Evolutionary conservation across 2,888 invertebrate species (phyloP), one percentile per base, ranked within the genome.

Genomic region (Hirtodrosophila cameraria): DNA sequence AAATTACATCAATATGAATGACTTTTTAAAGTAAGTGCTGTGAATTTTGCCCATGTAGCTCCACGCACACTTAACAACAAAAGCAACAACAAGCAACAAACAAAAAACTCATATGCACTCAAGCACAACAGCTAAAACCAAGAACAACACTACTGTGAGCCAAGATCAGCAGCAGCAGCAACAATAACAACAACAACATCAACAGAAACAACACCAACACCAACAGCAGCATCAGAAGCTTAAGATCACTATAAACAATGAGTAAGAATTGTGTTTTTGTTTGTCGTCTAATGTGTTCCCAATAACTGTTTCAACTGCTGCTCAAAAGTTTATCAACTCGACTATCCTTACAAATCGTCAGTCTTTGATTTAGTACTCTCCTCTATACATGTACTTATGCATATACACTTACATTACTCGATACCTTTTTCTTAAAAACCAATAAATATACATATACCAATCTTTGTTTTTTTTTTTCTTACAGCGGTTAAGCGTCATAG

Each of bases 1-100:
- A 86, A 88, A 88, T 81, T 88, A 86, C 88, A 88, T 88, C 88
- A 88, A 88, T 88, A 88, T 88, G 88, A 88, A 88, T 87, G 88
- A 88, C 86, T 88, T 88, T 86, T 86, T 88, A 79, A 88, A 88
- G 86, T 86, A 86, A 88, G 73, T 68, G 70, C 59, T 64, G 58
- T 58, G 60, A 60, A 54, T 43, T 48, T 45, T 67, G 58, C 60
- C 72, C 75, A 79, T 77, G 75, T 55, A 65, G 55, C 61, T 71
- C 59, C 53, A 68, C 60, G 42, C 69, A 69, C 58, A 18, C 53
- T 46, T 69, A 61, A 62, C 69, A 38, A 54, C 59, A 31, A 20
- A 39, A 39, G 28, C 49, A 64, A 23, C 23, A 35, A 13, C 8
- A 31, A 41, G 30, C 39, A 49, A 11, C 49, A 52, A 13, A 30